Base-by-base conservation (phyloP, 2,797 vertebrate species). In the Loris lydekkerianus region DNA sequence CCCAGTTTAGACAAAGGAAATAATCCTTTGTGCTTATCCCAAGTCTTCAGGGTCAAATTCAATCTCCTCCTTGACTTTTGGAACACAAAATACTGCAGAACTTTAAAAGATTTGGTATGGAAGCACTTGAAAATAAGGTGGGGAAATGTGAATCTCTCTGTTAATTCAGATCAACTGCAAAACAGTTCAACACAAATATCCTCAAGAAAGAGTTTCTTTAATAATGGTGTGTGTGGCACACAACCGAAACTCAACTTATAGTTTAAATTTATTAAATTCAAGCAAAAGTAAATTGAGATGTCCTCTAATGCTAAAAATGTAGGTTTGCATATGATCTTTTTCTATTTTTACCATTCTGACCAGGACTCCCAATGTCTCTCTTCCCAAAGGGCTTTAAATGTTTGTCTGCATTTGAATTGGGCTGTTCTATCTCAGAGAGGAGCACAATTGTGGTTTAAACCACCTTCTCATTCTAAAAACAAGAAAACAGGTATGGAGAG, bases 141-240 rank as follows among this genome's bases (percentile, higher is more conserved):
- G 20, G 23, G 15, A 18, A 58, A 61, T 43, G 14, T 43, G 5
- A 86, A 34, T 92, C n/a, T 72, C 34, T 85, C 1, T 27, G 37
- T 80, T 93, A 87, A 91, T 73, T 87, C 31, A n/a, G 23, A 70
- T 86, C 46, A 89, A 40, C 25, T 77, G 31, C 40, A 90, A 97
- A 92, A 60, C 21, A 80, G 80, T 63, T 89, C 60, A 78, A 34
- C 6, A 15, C 60, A 85, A 93, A 81, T 31, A 58, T 89, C 65
- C 61, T 77, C 70, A 87, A 23, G 83, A 21, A 83, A 65, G 9
- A 23, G 10, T 75, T 93, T 76, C 25, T 69, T 65, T 83, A 53
- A 43, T 63, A 88, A 49, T 65, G 37, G 2, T 34, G 14, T 46
- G 7, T 20, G 7, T 20, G 27, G 27, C 13, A 46, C 27, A n/a